A percentile compares a stretch with the other conserved stretches of the same genome.
phyloP scores from a whole-genome alignment of 2,888 invertebrate genomes.

The Subacronicta megacephala region DNA sequence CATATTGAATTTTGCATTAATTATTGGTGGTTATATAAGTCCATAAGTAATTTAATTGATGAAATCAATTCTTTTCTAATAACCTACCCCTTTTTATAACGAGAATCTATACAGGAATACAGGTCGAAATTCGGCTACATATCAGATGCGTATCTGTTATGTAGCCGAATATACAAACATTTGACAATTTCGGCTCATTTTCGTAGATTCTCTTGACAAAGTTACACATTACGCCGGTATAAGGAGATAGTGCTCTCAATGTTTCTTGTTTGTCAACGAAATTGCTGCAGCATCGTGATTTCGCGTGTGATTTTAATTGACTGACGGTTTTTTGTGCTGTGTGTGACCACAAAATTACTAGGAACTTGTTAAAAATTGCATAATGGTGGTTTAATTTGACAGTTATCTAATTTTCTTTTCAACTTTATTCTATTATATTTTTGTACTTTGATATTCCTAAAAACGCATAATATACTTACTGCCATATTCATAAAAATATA shows the following conservation, averaged over 20 bases:
- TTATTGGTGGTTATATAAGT: too few species aligned
- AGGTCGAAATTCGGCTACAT: neutral
- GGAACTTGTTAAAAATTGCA: neutral
- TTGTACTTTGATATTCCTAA: too few species aligned
- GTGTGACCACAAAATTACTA: neutral
- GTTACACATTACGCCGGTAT: conserved; percentile 29
- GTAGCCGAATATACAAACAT: conserved; percentile 53
- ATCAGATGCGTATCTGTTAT: conserved; percentile 22
- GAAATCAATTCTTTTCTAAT: too few species aligned
- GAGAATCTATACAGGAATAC: neutral
- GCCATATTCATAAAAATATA: too few species aligned
- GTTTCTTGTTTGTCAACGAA: neutral
- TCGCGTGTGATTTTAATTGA: neutral
- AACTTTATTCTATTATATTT: too few species aligned
- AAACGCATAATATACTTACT: too few species aligned
- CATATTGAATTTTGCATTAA: too few species aligned
- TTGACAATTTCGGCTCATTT: conserved; percentile 54
- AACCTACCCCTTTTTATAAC: too few species aligned
- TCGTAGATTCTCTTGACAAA: conserved; percentile 32
- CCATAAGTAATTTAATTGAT: too few species aligned
- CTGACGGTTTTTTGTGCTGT: neutral
- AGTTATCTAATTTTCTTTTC: too few species aligned
- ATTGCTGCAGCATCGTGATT: neutral
- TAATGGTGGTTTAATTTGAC: too few species aligned
- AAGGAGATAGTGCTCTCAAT: conserved; percentile 14